Evolutionary conservation across 30 jellyfish, hydroid and myxozoan genomes (phyloP).

Genomic region (Euphysa ruthae): DNA sequence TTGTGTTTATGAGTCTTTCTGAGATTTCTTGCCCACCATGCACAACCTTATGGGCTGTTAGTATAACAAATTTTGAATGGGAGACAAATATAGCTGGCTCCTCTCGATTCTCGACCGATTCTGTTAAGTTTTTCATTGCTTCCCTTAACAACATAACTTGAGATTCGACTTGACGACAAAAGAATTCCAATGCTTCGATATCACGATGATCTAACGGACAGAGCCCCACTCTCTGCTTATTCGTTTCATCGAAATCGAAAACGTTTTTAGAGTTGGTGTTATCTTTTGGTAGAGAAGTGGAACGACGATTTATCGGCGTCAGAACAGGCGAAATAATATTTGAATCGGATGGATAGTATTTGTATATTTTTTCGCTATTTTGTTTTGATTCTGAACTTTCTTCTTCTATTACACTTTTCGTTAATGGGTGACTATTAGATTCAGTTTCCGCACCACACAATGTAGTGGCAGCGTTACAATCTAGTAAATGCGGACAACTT

Average conservation of each 20-base stretch:
- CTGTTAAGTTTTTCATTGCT: slow-evolving; percentile 81
- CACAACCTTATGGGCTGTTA: slow-evolving; percentile 96
- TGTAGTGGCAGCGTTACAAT: slow-evolving; percentile 44
- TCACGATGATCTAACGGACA: slow-evolving; percentile 87
- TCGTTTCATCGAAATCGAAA: slow-evolving; percentile 63
- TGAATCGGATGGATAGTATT: slow-evolving; percentile 60
- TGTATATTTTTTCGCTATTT: not conserved
- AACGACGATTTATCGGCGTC: slow-evolving; percentile 65
- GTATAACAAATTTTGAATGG: slow-evolving; percentile 83
- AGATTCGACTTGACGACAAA: slow-evolving; percentile 90
- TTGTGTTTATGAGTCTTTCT: slow-evolving; percentile 42
- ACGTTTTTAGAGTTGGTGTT: slow-evolving; percentile 45
- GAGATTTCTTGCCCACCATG: slow-evolving; percentile 85
- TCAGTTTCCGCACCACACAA: slow-evolving; percentile 16
- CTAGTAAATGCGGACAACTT: slow-evolving; percentile 86
- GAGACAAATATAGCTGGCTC: slow-evolving; percentile 82
- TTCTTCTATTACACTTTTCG: slow-evolving; percentile 4
- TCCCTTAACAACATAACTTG: slow-evolving; percentile 80
- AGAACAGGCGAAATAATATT: slow-evolving; percentile 48
- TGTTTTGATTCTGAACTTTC: slow-evolving; percentile 21
- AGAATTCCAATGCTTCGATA: slow-evolving; percentile 71
- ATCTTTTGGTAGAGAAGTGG: slow-evolving; percentile 92
- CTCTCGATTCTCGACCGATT: slow-evolving; percentile 81
- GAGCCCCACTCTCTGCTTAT: slow-evolving; percentile 39
- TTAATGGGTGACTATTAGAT: slow-evolving; percentile 20